Conservation (phyloP, 2,888 invertebrate species). For the Creontiades dilutus region DNA sequence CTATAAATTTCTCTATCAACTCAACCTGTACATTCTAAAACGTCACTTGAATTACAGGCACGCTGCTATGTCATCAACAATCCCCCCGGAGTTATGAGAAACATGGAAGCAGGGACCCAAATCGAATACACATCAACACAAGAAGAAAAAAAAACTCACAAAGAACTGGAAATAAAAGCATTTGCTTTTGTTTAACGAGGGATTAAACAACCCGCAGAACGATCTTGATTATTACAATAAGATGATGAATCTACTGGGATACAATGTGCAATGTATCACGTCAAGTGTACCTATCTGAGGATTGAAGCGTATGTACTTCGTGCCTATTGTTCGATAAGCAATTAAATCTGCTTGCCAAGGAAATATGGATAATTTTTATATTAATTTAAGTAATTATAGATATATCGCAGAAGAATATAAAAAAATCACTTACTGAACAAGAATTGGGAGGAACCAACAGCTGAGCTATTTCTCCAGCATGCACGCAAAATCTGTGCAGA, state of each 20-base stretch:
- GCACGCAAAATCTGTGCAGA: conserved; percentile 96
- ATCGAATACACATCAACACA: neutral
- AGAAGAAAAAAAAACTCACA: conserved; percentile 33
- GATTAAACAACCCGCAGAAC: neutral
- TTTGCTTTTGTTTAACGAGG: conserved; percentile 38
- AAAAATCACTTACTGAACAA: conserved; percentile 84
- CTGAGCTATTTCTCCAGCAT: conserved; percentile 98
- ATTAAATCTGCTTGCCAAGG: no score
- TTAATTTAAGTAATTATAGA: neutral
- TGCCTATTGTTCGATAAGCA: no score
- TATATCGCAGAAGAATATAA: neutral
- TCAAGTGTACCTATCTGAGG: no score
- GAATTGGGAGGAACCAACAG: conserved; percentile 95
- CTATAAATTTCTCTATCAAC: no score
- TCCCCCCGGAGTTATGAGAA: conserved; percentile 33
- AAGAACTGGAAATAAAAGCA: conserved; percentile 47
- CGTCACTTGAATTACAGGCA: neutral
- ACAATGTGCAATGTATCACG: no score
- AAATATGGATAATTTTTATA: no score
- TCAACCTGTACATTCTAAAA: neutral
- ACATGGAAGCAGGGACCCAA: neutral
- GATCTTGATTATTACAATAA: no score
- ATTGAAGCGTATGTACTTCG: no score
- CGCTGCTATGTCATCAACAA: conserved; percentile 30
- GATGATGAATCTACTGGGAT: no score